A percentile compares a stretch with the other conserved stretches of the same genome.
These are phyloP conservation scores for Oxyura jamaicensis DNA, from an alignment of 2,113 vertebrate genomes.

Conservation along the genomic window DNA sequence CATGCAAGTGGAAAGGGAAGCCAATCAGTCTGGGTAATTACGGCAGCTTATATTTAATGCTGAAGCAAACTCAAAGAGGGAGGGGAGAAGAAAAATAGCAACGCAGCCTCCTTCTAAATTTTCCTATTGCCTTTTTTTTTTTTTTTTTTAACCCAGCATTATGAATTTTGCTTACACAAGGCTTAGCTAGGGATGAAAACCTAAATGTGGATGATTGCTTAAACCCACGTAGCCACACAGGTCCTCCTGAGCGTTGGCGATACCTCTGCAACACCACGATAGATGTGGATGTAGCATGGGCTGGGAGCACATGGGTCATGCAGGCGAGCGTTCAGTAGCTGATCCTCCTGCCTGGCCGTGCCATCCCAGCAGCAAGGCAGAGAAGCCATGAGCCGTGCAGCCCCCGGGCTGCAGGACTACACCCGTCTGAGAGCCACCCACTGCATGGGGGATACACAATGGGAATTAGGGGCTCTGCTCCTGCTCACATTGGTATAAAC, in stretches of 20 bases:
- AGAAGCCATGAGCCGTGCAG: background rate
- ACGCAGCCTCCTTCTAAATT: slow-evolving; percentile 59
- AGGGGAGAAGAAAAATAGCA: background rate
- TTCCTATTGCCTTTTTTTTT: slow-evolving; percentile 65
- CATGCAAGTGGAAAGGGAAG: slow-evolving; percentile 46
- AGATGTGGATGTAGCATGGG: background rate
- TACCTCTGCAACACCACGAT: slow-evolving; percentile 11
- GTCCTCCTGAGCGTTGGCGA: slow-evolving; percentile 42
- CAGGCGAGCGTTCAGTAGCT: rapidly evolving
- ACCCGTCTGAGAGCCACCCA: background rate
- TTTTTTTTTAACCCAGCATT: slow-evolving; percentile 60
- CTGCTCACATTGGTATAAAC: background rate
- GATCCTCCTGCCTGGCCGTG: background rate
- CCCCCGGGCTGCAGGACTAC: background rate
- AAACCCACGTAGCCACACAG: background rate
- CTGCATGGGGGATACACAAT: background rate
- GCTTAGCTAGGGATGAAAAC: slow-evolving; percentile 49
- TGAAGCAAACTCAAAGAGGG: slow-evolving; percentile 38
- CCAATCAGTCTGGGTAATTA: slow-evolving; percentile 70
- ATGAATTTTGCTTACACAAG: slow-evolving; percentile 50
- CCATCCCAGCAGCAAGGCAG: background rate
- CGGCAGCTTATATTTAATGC: slow-evolving; percentile 62
- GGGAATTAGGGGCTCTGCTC: background rate
- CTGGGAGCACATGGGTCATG: background rate
- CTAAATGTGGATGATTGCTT: slow-evolving; percentile 50